Evolutionary conservation across 2,113 vertebrate species (phyloP), one percentile per base, ranked within the genome.

Genomic region (Zapornia atra): DNA sequence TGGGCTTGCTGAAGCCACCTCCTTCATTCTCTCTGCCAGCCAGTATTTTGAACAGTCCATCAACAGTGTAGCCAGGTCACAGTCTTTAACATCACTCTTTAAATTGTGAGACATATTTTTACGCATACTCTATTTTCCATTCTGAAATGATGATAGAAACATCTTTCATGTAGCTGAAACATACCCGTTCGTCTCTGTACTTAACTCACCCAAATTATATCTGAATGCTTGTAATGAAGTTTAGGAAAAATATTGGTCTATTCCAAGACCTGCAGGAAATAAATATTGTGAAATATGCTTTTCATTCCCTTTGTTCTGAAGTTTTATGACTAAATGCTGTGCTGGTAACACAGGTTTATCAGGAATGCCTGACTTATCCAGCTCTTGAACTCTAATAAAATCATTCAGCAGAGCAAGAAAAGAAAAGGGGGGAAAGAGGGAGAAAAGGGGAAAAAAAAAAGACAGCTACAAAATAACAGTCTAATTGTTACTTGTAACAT

Each of bases 121-220:
- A 61, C 38, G 18, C 77, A 57, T 36, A 36, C 38, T 90, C 63
- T 82, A 78, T 91, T 96, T 95, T 91, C 84, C 50, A 69, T 82
- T 88, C 59, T 51, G 82, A 90, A 95, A 96, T 75, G 53, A 64
- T 64, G 80, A n/a, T 63, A 89, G 38, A 94, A 92, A 84, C 59
- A 25, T 88, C 90, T 81, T 88, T 83, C 56, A 87, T 68, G 73
- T 50, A 92, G 72, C 69, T 96, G 89, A 96, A 97, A 95, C 59
- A 64, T 36, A 59, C 18, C 72, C 24, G 80, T 76, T 63, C 0
- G 2, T 70, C 76, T 95, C 86, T 85, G 34, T 88, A 93, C 48
- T 97, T 96, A 95, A 94, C 78, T 94, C 82, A 82, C 61, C 86
- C 72, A 96, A 96, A 96, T 96, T 66, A 94, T 26, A 93, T 71